phyloP scores from a whole-genome alignment of 2,113 vertebrate genomes.

The Nothoprocta perdicaria region DNA sequence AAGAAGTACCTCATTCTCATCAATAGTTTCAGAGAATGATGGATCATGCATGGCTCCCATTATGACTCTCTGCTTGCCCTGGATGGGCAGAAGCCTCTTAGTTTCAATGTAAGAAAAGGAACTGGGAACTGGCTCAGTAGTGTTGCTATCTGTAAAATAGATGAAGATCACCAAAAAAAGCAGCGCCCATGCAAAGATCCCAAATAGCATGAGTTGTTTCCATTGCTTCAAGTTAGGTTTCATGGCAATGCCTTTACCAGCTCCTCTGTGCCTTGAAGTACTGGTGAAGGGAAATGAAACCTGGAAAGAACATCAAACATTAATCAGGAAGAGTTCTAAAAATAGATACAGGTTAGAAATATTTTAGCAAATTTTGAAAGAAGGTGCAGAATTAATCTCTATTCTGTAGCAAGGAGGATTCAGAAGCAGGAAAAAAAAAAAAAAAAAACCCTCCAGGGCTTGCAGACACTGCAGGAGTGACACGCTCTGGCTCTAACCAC shows the following conservation, averaged over 20 bases:
- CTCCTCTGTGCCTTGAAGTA: constrained; percentile 59
- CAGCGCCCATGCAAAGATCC: constrained; percentile 92
- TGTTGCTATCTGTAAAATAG: constrained; percentile 91
- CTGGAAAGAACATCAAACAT: constrained; percentile 62
- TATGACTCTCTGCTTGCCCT: constrained; percentile 83
- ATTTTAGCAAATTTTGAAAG: neutral
- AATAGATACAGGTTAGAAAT: neutral
- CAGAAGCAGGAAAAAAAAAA: constrained; percentile 1
- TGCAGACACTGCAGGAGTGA: constrained; percentile 29
- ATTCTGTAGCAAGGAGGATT: neutral
- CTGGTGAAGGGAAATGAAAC: constrained; percentile 61
- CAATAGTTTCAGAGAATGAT: constrained; percentile 67
- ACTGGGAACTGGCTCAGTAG: constrained; percentile 83
- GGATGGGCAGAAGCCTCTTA: constrained; percentile 85
- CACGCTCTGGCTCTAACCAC: constrained; percentile 14
- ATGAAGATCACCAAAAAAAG: constrained; percentile 91
- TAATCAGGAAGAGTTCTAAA: constrained; percentile 8
- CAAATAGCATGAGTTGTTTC: constrained; percentile 90
- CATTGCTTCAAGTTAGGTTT: constrained; percentile 96
- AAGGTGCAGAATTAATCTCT: neutral
- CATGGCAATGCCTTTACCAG: constrained; percentile 82
- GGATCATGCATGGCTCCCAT: constrained; percentile 82
- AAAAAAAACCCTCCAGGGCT: constrained; percentile 28
- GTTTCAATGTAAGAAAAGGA: constrained; percentile 88
- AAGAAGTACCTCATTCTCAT: constrained; percentile 58